These are phyloP conservation scores for Tetragnatha montana DNA, from an alignment of 2,888 invertebrate species.

Conservation along the genomic window DNA sequence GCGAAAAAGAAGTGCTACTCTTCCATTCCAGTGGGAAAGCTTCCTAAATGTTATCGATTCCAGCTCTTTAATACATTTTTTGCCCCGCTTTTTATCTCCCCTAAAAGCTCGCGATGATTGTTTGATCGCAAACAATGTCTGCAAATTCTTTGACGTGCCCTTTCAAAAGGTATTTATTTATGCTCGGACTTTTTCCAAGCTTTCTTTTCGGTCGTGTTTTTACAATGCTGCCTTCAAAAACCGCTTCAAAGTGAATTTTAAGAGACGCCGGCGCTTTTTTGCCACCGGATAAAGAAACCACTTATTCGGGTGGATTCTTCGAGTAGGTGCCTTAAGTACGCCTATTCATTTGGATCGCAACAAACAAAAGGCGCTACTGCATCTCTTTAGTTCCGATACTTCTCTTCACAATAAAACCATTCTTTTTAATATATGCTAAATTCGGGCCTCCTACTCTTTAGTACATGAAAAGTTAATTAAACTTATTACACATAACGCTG, in stretches of 20 bases:
- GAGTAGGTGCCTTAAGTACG: too few species aligned
- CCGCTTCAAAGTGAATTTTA: slow-evolving; percentile 64
- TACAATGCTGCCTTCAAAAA: slow-evolving; percentile 41
- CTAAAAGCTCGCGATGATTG: slow-evolving; percentile 60
- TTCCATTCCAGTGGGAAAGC: slow-evolving; percentile 55
- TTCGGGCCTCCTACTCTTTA: too few species aligned
- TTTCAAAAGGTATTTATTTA: slow-evolving; percentile 62
- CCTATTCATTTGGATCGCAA: too few species aligned
- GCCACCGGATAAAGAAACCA: neutral
- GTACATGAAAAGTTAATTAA: too few species aligned
- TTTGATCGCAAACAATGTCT: slow-evolving; percentile 68
- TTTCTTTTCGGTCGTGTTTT: slow-evolving; percentile 42
- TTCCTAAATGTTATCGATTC: slow-evolving; percentile 68
- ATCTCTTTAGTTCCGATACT: too few species aligned
- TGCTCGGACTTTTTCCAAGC: slow-evolving; percentile 47
- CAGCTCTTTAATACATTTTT: slow-evolving; percentile 52
- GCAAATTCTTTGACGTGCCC: slow-evolving; percentile 62
- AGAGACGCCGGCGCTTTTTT: slow-evolving; percentile 18
- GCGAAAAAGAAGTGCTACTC: slow-evolving; percentile 60
- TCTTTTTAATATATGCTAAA: too few species aligned
- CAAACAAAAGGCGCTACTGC: too few species aligned
- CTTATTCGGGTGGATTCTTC: neutral
- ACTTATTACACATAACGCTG: too few species aligned
- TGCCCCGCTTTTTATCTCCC: slow-evolving; percentile 16
- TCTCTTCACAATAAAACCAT: too few species aligned